These are phyloP conservation scores for Gymnorhina tibicen DNA, from an alignment of 2,113 vertebrate genomes.

Conservation along the genomic window DNA sequence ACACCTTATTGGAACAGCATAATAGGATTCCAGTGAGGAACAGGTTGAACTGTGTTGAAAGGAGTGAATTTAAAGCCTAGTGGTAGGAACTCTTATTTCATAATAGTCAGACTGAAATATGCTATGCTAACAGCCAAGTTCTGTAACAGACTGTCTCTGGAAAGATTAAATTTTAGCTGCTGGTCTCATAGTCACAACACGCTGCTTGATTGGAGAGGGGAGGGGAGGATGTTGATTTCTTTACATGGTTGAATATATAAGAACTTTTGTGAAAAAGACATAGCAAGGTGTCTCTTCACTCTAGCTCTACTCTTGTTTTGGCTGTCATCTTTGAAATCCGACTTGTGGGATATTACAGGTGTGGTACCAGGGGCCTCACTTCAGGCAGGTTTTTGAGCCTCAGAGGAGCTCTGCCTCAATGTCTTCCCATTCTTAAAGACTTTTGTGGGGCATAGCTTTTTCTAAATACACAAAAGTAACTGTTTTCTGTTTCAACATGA, in stretches of 20 bases:
- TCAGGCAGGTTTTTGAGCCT: not conserved
- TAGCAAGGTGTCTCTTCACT: not conserved
- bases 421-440: not conserved
- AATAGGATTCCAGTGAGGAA: conserved; percentile 38
- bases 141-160: not conserved
- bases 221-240: not conserved
- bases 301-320: not conserved
- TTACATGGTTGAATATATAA: not conserved
- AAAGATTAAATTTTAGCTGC: not conserved
- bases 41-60: conserved; percentile 20
- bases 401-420: not conserved
- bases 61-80: not conserved
- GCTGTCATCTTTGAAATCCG: not conserved
- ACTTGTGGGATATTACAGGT: not conserved
- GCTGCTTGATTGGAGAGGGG: not conserved
- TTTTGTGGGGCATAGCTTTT: not conserved
- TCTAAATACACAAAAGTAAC: not conserved
- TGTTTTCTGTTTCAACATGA: not conserved
- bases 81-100: not conserved
- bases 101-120: not conserved
- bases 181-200: not conserved
- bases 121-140: not conserved
- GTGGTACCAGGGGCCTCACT: not conserved
- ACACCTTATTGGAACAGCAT: conserved; percentile 52
- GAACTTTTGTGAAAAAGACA: not conserved